A percentile compares a stretch with the other conserved stretches of the same genome.
These are phyloP conservation scores for Dryomyza anilis DNA, from an alignment of 2,888 invertebrate genomes.

Conservation along the genomic window DNA sequence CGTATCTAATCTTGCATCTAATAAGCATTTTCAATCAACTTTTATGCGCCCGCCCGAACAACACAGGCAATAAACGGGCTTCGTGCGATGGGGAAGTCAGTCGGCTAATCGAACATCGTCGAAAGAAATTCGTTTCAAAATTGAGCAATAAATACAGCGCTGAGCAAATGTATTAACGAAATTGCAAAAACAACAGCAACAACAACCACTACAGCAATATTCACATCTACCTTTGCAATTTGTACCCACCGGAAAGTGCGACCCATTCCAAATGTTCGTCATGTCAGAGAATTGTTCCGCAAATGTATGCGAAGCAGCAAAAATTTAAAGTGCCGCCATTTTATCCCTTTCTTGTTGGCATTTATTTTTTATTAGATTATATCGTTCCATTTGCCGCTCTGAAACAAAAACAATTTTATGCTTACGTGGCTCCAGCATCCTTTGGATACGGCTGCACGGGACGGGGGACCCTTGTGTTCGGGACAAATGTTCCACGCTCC, in stretches of 20 bases:
- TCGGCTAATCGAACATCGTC: not conserved
- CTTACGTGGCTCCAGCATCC: not conserved
- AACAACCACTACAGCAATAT: not conserved
- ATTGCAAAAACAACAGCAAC: not conserved
- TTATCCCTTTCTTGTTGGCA: conserved; percentile 8
- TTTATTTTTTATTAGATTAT: conserved; percentile 10
- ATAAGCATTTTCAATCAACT: conserved; percentile 60
- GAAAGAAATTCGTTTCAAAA: conserved; percentile 5
- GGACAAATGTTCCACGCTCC: not conserved
- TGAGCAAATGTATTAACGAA: not conserved
- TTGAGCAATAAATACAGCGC: conserved; percentile 12
- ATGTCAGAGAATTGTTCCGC: too few species aligned
- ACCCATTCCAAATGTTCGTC: too few species aligned
- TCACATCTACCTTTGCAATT: not conserved
- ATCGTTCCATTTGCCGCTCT: not conserved
- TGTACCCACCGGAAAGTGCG: too few species aligned
- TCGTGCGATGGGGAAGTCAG: not conserved
- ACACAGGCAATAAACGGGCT: conserved; percentile 46
- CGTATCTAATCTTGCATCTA: conserved; percentile 59
- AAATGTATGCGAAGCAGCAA: too few species aligned
- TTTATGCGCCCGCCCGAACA: conserved; percentile 51
- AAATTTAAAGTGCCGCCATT: conserved; percentile 15
- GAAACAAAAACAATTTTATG: conserved; percentile 15
- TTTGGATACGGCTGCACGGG: not conserved
- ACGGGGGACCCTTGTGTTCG: not conserved